Conservation (phyloP, 2,113 vertebrate genomes). For the Oostethus manadensis region DNA sequence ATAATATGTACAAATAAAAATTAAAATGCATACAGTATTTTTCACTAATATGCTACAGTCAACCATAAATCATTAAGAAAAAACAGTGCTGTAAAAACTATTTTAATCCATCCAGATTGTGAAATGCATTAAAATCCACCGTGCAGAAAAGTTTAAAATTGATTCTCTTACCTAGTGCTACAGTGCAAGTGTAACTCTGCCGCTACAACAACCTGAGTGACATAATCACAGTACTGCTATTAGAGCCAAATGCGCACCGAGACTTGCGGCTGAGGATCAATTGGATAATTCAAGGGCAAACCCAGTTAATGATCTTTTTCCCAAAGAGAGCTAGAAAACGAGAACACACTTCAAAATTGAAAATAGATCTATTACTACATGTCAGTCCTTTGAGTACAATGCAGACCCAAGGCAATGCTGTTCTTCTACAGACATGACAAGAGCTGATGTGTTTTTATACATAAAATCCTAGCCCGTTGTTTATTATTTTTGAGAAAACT, state of each 20-base stretch:
- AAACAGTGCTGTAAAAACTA: background rate
- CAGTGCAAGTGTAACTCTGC: background rate
- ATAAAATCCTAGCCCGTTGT: background rate
- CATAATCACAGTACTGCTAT: slow-evolving; percentile 13
- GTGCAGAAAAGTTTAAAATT: background rate
- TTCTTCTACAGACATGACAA: slow-evolving; percentile 18
- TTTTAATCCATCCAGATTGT: background rate
- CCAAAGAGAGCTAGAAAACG: slow-evolving; percentile 5
- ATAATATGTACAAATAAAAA: no score
- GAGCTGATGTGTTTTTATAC: background rate
- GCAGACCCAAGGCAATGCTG: slow-evolving; percentile 20
- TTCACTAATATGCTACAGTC: no score
- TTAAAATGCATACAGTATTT: no score
- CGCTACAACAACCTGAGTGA: background rate
- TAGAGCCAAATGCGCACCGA: slow-evolving; percentile 27
- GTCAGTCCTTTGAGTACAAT: slow-evolving; percentile 28
- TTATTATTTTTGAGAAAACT: background rate
- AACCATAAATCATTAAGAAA: no score
- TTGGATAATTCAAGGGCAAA: slow-evolving; percentile 33
- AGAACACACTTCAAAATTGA: slow-evolving; percentile 26
- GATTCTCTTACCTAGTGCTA: background rate
- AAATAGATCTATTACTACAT: slow-evolving; percentile 21
- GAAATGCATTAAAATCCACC: background rate
- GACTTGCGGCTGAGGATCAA: slow-evolving; percentile 23
- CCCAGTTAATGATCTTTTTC: slow-evolving; percentile 11